Conservation (phyloP, 2,113 vertebrate genomes). For the Dendrocopos noguchii region DNA sequence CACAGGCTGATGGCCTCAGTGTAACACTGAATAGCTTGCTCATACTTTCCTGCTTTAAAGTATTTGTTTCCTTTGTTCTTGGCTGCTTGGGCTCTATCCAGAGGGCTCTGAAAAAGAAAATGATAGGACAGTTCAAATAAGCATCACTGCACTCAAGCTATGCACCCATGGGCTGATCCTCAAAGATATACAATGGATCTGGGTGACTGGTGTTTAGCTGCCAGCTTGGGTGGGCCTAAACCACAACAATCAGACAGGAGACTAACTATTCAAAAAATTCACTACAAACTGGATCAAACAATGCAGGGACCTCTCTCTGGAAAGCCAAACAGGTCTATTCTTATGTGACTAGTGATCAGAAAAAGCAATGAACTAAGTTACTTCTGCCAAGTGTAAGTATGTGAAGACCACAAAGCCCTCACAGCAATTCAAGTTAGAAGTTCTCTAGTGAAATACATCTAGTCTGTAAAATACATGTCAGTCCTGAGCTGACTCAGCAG, state of each 20-base stretch:
- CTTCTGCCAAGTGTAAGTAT: background rate
- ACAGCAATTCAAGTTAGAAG: background rate
- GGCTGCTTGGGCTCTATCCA: slow-evolving; percentile 93
- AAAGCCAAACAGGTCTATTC: background rate
- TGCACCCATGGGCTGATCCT: background rate
- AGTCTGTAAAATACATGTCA: background rate
- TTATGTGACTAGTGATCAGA: background rate
- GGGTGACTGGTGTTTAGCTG: background rate
- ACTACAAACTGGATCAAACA: background rate
- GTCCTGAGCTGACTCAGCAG: background rate
- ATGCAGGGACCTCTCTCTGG: background rate
- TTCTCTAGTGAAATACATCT: background rate
- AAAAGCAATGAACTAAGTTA: background rate
- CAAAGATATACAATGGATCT: background rate
- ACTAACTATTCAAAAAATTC: background rate
- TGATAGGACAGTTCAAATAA: background rate
- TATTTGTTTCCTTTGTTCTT: slow-evolving; percentile 99
- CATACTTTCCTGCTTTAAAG: slow-evolving; percentile 96
- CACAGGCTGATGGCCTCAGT: slow-evolving; percentile 95
- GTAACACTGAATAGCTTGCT: slow-evolving; percentile 97
- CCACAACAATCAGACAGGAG: background rate
- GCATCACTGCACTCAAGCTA: background rate
- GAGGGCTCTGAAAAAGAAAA: slow-evolving; percentile 83
- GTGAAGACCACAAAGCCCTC: background rate
- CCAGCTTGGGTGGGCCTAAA: background rate